Conservation (phyloP, 2,113 vertebrate genomes). For the Percina caprodes region DNA sequence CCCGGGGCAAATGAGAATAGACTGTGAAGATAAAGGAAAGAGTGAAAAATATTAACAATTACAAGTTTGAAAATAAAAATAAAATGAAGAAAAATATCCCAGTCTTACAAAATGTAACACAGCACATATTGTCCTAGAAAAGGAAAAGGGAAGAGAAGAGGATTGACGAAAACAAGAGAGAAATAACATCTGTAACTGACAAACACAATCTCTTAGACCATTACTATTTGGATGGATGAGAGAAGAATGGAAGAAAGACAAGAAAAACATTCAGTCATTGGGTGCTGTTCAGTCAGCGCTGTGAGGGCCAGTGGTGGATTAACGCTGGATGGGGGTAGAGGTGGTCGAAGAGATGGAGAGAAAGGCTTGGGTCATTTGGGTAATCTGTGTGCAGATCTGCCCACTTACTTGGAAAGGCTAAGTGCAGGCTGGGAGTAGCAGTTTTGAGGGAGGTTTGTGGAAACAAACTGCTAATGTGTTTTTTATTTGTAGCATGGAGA, state of each 20-base stretch:
- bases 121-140: background rate
- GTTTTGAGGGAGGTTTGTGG: conserved; percentile 65
- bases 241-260: conserved; percentile 13
- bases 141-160: background rate
- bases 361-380: conserved; percentile 64
- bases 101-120: background rate
- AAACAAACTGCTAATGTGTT: conserved; percentile 82
- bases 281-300: conserved; percentile 18
- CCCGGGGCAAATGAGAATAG: background rate
- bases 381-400: conserved; percentile 78
- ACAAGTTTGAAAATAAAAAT: background rate
- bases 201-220: background rate
- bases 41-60: background rate
- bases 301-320: conserved; percentile 27
- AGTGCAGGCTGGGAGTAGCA: conserved; percentile 66
- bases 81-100: background rate
- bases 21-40: background rate
- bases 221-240: conserved; percentile 14
- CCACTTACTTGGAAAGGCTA: conserved; percentile 66
- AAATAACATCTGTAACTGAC: background rate
- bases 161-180: background rate
- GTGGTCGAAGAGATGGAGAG: conserved; percentile 43
- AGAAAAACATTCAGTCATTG: conserved; percentile 54
- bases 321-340: conserved; percentile 34
- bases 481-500: conserved; percentile 79